Conservation (phyloP, 2,113 vertebrate genomes). For the Antennarius striatus region DNA sequence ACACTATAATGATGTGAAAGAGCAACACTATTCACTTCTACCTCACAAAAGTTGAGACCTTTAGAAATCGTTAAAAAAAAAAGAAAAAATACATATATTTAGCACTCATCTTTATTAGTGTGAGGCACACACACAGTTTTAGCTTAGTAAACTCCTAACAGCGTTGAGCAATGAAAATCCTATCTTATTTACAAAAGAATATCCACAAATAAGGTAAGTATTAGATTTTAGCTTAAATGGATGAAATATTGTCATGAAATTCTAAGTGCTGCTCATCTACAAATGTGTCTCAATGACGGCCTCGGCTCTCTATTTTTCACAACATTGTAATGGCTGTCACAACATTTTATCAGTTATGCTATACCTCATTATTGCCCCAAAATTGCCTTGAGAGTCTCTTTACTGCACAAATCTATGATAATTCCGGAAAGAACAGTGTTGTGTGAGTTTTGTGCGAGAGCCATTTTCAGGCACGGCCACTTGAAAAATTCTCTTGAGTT, state of each 20-base stretch:
- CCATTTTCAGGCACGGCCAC: conserved; percentile 25
- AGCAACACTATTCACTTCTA: too few species aligned
- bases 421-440: conserved; percentile 38
- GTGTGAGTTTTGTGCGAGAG: conserved; percentile 26
- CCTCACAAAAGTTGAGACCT: too few species aligned
- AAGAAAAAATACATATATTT: too few species aligned
- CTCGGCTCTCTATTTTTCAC: conserved; percentile 27
- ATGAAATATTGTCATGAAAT: conserved; percentile 32
- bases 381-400: conserved; percentile 43
- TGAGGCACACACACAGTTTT: conserved; percentile 14
- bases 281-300: conserved; percentile 27
- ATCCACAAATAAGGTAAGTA: conserved; percentile 23
- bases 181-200: conserved; percentile 21
- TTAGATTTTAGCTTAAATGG: conserved; percentile 36
- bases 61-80: too few species aligned
- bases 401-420: conserved; percentile 50
- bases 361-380: conserved; percentile 44
- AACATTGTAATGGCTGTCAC: conserved; percentile 32
- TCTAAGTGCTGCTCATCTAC: conserved; percentile 1
- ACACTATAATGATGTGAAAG: too few species aligned
- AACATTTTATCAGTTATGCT: conserved; percentile 25
- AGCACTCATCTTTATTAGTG: conserved; percentile 24
- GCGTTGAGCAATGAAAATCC: conserved; percentile 26
- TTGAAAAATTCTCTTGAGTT: conserved; percentile 11
- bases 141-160: conserved; percentile 27